Percentiles rank a stretch among this genome's conserved stretches.
Evolutionary conservation across 2,888 invertebrate species (phyloP).

Genomic region (Dolichomitus sp.): DNA sequence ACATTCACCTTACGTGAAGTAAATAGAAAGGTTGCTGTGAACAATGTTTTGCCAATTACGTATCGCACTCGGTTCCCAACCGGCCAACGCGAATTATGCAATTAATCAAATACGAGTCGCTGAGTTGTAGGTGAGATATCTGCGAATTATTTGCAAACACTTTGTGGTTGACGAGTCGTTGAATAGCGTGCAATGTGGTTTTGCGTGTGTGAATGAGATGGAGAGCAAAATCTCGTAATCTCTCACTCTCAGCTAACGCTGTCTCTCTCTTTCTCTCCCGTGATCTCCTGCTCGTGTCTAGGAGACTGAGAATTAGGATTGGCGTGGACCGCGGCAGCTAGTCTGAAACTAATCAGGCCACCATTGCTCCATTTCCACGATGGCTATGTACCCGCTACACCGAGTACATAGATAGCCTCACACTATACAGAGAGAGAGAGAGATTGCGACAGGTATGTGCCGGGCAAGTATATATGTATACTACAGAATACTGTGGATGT

Average conservation of each 20-base stretch:
- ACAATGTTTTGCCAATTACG: background rate
- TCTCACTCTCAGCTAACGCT: background rate
- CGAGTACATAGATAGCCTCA: conserved; percentile 43
- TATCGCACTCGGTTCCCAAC: background rate
- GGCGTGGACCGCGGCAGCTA: conserved; percentile 61
- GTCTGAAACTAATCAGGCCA: conserved; percentile 74
- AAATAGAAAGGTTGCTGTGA: background rate
- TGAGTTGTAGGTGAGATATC: conserved; percentile 2
- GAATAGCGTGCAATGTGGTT: conserved; percentile 25
- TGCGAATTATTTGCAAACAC: conserved; percentile 38
- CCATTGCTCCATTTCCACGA: conserved; percentile 72
- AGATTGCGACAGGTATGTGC: conserved; percentile 5
- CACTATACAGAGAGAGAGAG: conserved; percentile 24
- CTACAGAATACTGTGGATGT: conserved; percentile 40
- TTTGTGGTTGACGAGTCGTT: conserved; percentile 33
- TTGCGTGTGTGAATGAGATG: conserved; percentile 18
- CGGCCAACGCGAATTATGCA: conserved; percentile 12
- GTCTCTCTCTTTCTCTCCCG: conserved; percentile 7
- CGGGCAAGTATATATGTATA: conserved; percentile 22
- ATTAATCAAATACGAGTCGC: conserved; percentile 10
- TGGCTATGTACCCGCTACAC: conserved; percentile 42
- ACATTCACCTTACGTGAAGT: background rate
- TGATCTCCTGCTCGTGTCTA: conserved; percentile 14
- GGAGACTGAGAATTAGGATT: conserved; percentile 70
- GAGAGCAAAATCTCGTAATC: conserved; percentile 29